Evolutionary conservation across 2,113 vertebrate genomes (phyloP), one percentile per base, ranked within the genome.

Genomic region (Bubo bubo): DNA sequence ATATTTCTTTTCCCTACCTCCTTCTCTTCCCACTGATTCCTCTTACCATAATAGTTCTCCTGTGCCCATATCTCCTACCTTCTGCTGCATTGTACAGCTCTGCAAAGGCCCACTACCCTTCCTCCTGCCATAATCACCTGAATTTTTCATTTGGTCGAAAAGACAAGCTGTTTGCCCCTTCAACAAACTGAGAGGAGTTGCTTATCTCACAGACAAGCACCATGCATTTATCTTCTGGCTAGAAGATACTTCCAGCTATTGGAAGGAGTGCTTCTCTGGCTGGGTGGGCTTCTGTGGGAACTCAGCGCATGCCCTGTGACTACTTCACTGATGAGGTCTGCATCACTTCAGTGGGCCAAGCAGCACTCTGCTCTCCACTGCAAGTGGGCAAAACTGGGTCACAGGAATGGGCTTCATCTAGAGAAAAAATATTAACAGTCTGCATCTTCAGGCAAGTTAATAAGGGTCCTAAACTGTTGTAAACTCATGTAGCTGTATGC

Each of bases 241-340:
- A 56, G 15, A 49, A 93, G 53, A 39, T 52, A 18, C 9, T 76
- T 56, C 21, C 12, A 47, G 2, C 41, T 81, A 15, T 26, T 47
- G 37, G 62, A 88, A 88, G 28, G 41, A 72, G 20, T 8, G 24
- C 6, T 75, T 5, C 28, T 50, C 43, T 14, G 13, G 24, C 10
- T 0, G 1, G 43, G 26, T 0, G 1, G 43, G 26, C 13, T 82
- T 88, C 7, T 3, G 32, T 24, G 10, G 8, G 21, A 9, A 49
- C 39, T 88, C 8, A 6, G 28, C 0, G 5, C 8, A 45, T 27
- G 24, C 7, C 26, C 79, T 49, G 17, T 5, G 14, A 11, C 34
- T 87, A 32, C 45, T 74, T 67, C 1, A 3, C 27, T 83, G 79
- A 59, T 66, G n/a, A 93, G 27, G 35, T 76, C 8, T 30, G 30